Percentiles rank a stretch among this genome's conserved stretches.
Evolutionary conservation across 2,797 vertebrate species (phyloP).

Genomic region (Choloepus didactylus): DNA sequence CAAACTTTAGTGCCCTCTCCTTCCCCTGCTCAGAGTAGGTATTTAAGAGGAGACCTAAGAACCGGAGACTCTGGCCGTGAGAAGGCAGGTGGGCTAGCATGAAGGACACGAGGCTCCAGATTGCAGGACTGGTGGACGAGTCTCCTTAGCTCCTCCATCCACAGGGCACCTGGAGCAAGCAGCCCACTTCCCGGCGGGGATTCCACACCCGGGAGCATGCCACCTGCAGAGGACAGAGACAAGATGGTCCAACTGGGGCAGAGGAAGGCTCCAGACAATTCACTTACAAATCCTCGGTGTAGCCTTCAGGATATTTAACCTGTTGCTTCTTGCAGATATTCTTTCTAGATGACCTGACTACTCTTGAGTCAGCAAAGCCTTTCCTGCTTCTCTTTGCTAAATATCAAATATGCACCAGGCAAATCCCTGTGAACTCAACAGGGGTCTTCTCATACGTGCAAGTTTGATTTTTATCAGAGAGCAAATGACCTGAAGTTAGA

Average conservation of each 20-base stretch:
- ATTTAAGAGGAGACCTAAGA: not conserved
- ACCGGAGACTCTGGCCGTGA: not conserved
- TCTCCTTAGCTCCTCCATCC: no score
- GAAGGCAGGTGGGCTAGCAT: accelerated
- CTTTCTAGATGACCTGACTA: not conserved
- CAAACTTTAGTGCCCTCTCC: no score
- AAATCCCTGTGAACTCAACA: accelerated
- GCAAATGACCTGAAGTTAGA: no score
- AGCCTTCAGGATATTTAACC: not conserved
- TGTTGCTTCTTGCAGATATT: not conserved
- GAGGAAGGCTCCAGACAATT: not conserved
- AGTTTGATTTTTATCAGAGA: accelerated
- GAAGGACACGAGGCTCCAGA: not conserved
- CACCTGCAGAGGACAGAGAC: not conserved
- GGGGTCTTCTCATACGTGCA: accelerated
- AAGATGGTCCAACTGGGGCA: accelerated
- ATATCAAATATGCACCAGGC: accelerated
- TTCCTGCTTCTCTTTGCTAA: accelerated
- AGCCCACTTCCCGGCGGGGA: no score
- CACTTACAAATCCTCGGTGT: not conserved
- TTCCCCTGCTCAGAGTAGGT: accelerated
- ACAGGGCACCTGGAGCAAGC: no score
- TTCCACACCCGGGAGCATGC: no score
- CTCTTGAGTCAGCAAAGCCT: not conserved
- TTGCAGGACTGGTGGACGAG: accelerated